Percentiles rank a stretch among this genome's conserved stretches.
Conservation (phyloP, 2,888 invertebrate species). For the Eupelmus urozonus region DNA sequence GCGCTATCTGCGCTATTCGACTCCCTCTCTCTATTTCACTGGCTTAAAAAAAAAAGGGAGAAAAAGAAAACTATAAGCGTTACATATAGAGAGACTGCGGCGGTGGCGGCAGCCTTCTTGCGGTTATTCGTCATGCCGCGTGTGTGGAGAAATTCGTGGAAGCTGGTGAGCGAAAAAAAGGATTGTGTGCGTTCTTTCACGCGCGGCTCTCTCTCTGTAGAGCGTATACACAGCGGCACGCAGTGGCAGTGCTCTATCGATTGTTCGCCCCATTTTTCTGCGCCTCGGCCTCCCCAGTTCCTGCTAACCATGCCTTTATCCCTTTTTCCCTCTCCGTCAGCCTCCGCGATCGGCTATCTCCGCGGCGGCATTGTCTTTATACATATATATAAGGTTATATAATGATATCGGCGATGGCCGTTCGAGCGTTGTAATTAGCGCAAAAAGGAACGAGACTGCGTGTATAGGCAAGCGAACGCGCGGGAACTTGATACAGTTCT, state of each 20-base stretch:
- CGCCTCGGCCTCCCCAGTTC: neutral
- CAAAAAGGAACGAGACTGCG: neutral
- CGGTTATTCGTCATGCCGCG: neutral
- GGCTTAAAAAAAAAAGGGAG: no score
- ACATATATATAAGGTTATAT: neutral
- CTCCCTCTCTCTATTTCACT: no score
- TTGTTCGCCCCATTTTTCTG: no score
- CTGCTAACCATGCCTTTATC: neutral
- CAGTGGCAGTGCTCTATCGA: no score
- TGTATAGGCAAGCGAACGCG: neutral
- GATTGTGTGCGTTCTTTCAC: neutral
- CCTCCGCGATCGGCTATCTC: neutral
- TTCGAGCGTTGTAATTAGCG: conserved; percentile 32
- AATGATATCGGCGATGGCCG: neutral
- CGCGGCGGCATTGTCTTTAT: neutral
- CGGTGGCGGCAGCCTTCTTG: neutral
- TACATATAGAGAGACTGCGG: neutral
- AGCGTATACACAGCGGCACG: no score
- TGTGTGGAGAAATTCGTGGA: conserved; percentile 1
- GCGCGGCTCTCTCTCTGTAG: neutral
- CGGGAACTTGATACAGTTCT: neutral
- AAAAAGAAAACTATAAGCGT: neutral
- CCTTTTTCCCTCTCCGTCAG: neutral
- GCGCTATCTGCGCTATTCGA: neutral
- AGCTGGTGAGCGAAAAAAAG: neutral